A percentile compares a stretch with the other conserved stretches of the same genome.
phyloP scores from a whole-genome alignment of 2,797 vertebrate genomes.

The Tokudaia muenninki region DNA sequence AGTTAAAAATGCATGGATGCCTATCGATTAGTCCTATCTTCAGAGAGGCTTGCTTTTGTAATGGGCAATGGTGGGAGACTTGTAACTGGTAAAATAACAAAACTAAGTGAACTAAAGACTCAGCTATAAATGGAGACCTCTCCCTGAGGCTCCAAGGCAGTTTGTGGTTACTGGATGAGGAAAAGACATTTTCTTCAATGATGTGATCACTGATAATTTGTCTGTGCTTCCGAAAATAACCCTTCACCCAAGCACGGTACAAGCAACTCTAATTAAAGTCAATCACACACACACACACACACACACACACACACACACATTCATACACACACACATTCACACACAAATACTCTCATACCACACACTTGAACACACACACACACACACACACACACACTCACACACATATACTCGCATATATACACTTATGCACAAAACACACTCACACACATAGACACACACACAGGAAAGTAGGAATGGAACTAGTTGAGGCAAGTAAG shows the following conservation, averaged over 20 bases:
- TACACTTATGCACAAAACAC: no score
- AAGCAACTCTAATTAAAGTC: neutral
- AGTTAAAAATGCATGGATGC: constrained; percentile 48
- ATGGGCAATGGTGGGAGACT: neutral
- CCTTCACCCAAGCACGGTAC: neutral
- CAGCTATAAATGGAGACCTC: neutral
- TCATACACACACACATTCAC: no score
- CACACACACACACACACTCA: neutral
- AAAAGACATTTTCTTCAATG: neutral
- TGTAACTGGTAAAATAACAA: neutral
- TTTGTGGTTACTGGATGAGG: neutral
- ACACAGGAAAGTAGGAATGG: neutral
- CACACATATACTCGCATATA: no score
- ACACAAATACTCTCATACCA: no score
- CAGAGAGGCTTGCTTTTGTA: neutral
- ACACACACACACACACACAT: neutral
- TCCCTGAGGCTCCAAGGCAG: neutral
- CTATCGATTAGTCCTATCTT: neutral
- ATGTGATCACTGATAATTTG: neutral
- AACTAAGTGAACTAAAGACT: neutral
- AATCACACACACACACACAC: neutral
- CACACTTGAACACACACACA: no score
- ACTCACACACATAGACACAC: neutral
- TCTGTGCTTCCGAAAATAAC: neutral
- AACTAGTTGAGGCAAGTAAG: neutral